These are phyloP conservation scores for Hypotaenidia okinawae DNA, from an alignment of 2,797 vertebrate species.

Conservation along the genomic window DNA sequence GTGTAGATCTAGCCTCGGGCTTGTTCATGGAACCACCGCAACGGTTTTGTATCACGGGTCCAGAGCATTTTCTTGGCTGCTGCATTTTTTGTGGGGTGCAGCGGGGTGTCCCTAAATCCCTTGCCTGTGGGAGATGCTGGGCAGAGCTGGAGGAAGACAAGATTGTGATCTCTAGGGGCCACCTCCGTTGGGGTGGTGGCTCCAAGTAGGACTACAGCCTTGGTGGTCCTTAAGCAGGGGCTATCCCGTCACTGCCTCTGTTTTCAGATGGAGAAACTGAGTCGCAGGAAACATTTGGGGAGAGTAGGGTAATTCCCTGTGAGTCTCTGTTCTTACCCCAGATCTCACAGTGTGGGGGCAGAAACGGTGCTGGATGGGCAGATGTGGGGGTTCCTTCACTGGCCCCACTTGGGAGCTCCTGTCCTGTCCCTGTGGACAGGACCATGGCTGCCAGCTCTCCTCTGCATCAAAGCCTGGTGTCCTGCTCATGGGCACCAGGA, in stretches of 20 bases:
- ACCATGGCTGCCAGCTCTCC: neutral
- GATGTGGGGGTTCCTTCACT: accelerated
- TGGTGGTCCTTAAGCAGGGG: accelerated
- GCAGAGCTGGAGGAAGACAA: neutral
- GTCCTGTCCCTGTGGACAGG: neutral
- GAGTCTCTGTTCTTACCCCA: neutral
- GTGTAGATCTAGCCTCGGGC: accelerated
- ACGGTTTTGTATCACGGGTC: neutral
- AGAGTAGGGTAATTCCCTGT: accelerated
- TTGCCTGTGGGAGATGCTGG: neutral
- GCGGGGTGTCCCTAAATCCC: accelerated
- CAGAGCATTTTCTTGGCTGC: neutral
- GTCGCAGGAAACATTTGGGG: accelerated
- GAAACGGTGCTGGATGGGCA: neutral
- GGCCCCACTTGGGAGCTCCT: too few relatives aligned
- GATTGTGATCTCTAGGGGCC: neutral
- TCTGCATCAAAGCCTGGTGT: neutral
- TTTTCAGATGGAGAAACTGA: neutral
- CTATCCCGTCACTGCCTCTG: accelerated
- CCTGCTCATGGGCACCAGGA: neutral
- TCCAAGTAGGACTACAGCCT: too few relatives aligned
- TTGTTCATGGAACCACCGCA: accelerated
- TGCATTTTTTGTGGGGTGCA: neutral
- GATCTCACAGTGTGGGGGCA: accelerated
- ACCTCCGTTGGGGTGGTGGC: accelerated